Base-by-base conservation (phyloP, 2,113 vertebrate genomes). In the Corapipo altera region DNA sequence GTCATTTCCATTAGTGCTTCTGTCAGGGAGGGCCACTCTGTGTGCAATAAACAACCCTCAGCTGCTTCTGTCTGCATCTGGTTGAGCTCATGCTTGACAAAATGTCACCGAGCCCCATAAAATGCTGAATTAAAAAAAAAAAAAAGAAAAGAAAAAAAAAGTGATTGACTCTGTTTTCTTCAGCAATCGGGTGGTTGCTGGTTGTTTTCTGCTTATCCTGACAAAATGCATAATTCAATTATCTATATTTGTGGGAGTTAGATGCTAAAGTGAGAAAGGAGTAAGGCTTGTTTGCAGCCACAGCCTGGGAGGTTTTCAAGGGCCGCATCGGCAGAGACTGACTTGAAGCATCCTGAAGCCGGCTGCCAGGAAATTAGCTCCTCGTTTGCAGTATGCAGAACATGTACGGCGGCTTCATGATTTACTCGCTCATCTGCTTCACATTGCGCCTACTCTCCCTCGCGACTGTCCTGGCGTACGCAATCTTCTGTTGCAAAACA, bases 371-470 rank as follows among this genome's bases (percentile, higher is more conserved):
- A 92, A 88, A 88, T 91, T 41, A 95, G 85, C 86, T 87, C 69
- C 93, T 93, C 22, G 16, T 75, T 84, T 74, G 85, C 92, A 84
- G 95, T 51, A 86, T 81, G 88, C 95, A 92, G 95, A 93, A 86
- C 85, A 48, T 84, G 91, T 37, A 91, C 72, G 3, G 21, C 28
- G 4, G 92, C 80, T 91, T 84, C 83, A 37, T 65, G 88, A 91
- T 86, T 93, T 90, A 91, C 90, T 85, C 75, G 28, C 89, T 96
- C 89, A 76, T 80, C 91, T 84, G 92, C 88, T 91, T 80, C 92
- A 88, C 88, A 46, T 74, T 77, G 85, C n/a, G 57, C 82, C 88
- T 81, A 2, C 67, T 79, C 67, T 93, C 88, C 92, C 85, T 54
- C 19, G 23, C 75, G 30, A 55, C 82, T 57, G 79, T 72, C 93